Evolutionary conservation across 2,888 invertebrate species (phyloP).

Genomic region (Hanleya hanleyi): DNA sequence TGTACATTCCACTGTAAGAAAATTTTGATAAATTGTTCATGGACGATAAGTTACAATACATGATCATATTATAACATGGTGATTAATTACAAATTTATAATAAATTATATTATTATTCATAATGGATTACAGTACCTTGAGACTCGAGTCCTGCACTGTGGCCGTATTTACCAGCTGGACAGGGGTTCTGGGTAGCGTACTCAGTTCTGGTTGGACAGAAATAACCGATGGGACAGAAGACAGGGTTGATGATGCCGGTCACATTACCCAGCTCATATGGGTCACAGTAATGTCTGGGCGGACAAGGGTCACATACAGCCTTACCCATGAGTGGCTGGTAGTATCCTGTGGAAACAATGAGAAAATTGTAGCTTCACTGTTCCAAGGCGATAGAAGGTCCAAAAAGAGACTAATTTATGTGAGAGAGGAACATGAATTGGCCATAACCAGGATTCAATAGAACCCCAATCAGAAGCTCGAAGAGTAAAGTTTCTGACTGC

Average conservation of each 20-base stretch:
- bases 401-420: neutral
- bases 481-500: too few relatives aligned
- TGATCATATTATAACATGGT: too few relatives aligned
- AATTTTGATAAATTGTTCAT: too few relatives aligned
- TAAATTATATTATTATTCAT: too few relatives aligned
- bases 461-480: too few relatives aligned
- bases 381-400: neutral
- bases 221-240: conserved; percentile 61
- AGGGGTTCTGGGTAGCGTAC: conserved; percentile 60
- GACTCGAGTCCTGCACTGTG: conserved; percentile 27
- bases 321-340: conserved; percentile 51
- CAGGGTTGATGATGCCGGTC: conserved; percentile 60
- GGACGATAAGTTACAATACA: too few relatives aligned
- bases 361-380: neutral
- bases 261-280: conserved; percentile 61
- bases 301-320: conserved; percentile 55
- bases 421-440: too few relatives aligned
- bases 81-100: too few relatives aligned
- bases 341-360: conserved; percentile 40
- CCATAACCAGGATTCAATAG: too few relatives aligned
- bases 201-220: conserved; percentile 65
- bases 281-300: conserved; percentile 64
- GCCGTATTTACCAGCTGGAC: conserved; percentile 63
- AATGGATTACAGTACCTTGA: too few relatives aligned
- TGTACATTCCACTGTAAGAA: conserved; percentile 54